Evolutionary conservation across 2,888 invertebrate species (phyloP).

Genomic region (Sphecodes monilicornis): DNA sequence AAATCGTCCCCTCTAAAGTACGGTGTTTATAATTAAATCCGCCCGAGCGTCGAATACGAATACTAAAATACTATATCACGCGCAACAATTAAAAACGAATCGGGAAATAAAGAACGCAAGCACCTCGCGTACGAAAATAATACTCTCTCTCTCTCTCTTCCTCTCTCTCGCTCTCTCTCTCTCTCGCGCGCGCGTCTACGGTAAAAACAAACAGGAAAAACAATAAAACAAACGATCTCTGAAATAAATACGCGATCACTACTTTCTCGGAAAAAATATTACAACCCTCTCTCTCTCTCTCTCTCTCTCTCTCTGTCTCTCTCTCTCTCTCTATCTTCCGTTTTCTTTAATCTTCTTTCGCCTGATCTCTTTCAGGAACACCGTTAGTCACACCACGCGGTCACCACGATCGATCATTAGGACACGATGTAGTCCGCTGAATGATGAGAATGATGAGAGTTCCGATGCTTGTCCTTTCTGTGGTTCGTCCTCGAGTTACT

Average conservation of each 20-base stretch:
- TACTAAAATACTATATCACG: conserved; percentile 49
- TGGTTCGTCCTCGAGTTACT: conserved; percentile 78
- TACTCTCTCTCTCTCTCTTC: conserved; percentile 5
- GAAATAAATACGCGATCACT: conserved; percentile 53
- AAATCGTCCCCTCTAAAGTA: background rate
- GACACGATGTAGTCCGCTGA: conserved; percentile 81
- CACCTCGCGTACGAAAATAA: conserved; percentile 50
- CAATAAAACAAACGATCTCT: conserved; percentile 22
- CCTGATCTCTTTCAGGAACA: background rate
- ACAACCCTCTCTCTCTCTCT: conserved; percentile 6
- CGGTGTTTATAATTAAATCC: background rate
- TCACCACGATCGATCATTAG: conserved; percentile 61
- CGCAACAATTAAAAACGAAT: conserved; percentile 32
- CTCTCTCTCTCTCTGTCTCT: background rate
- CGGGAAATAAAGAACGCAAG: conserved; percentile 12
- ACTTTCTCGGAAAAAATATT: conserved; percentile 33
- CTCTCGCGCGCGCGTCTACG: background rate
- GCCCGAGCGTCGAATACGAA: background rate
- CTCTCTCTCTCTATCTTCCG: background rate
- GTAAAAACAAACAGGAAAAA: conserved; percentile 7
- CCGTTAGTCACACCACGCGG: background rate
- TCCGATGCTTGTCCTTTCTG: conserved; percentile 80
- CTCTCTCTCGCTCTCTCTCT: background rate
- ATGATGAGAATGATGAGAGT: conserved; percentile 80
- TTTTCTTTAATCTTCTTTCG: background rate